These are phyloP conservation scores for Myoxocephalus aenaeus DNA, from an alignment of 2,797 vertebrate genomes.

Conservation along the genomic window DNA sequence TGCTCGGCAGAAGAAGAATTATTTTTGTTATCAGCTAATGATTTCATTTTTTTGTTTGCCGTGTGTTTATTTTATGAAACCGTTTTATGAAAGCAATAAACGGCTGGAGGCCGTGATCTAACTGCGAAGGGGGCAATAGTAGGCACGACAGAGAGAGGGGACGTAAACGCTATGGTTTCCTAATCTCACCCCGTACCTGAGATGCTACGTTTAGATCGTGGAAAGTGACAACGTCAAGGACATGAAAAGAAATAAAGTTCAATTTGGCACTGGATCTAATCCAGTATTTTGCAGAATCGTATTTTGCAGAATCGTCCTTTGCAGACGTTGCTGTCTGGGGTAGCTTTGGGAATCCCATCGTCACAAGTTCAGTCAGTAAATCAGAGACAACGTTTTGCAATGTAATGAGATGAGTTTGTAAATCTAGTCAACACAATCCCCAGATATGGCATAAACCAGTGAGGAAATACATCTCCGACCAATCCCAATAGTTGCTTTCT, in stretches of 20 bases:
- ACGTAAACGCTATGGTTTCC: not conserved
- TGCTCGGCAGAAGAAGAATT: not conserved
- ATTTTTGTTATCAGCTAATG: no score
- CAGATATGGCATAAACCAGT: not conserved
- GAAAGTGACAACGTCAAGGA: not conserved
- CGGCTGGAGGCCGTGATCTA: not conserved
- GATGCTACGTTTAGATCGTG: not conserved
- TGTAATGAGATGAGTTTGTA: not conserved
- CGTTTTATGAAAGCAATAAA: no score
- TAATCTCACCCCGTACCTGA: not conserved
- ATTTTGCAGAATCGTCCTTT: not conserved
- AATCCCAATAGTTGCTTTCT: slow-evolving; percentile 16
- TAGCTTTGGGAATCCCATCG: not conserved
- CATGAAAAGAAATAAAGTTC: not conserved
- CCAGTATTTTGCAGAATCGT: not conserved
- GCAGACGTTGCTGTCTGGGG: not conserved
- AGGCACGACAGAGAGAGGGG: not conserved
- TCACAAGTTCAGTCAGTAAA: not conserved
- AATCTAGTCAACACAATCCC: not conserved
- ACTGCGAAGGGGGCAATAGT: not conserved
- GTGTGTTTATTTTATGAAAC: no score
- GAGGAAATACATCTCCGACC: not conserved
- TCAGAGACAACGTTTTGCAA: slow-evolving; percentile 4
- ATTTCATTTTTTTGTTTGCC: no score
- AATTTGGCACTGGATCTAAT: not conserved